Evolutionary conservation across 2,113 vertebrate genomes (phyloP).

Genomic region (Odontesthes bonariensis): DNA sequence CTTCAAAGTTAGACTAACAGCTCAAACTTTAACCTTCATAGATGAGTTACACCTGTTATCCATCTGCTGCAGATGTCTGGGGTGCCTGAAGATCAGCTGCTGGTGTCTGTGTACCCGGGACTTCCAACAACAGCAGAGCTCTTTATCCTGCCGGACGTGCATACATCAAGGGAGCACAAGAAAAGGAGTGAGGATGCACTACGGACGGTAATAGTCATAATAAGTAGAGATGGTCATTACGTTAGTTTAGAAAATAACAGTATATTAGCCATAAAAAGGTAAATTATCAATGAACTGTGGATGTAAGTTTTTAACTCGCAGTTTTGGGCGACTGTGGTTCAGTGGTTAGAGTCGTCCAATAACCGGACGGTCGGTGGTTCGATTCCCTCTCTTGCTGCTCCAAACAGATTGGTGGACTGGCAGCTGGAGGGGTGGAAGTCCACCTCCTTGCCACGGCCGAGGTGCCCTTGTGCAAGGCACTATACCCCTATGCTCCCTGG

Average conservation of each 20-base stretch:
- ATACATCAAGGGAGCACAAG: slow-evolving; percentile 79
- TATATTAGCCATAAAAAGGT: too few species aligned
- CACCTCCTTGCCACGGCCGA: too few species aligned
- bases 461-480: too few species aligned
- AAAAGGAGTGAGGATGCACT: slow-evolving; percentile 86
- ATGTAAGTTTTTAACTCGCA: too few species aligned
- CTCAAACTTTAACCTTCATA: background rate
- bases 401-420: too few species aligned
- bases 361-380: too few species aligned
- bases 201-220: slow-evolving; percentile 83
- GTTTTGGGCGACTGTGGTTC: too few species aligned
- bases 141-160: slow-evolving; percentile 88
- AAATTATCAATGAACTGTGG: too few species aligned
- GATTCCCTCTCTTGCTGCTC: too few species aligned
- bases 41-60: slow-evolving; percentile 2
- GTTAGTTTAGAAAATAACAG: background rate
- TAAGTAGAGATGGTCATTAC: background rate
- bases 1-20: slow-evolving; percentile 5
- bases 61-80: slow-evolving; percentile 86
- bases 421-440: too few species aligned
- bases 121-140: slow-evolving; percentile 94
- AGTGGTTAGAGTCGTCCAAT: too few species aligned
- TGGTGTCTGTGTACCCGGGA: slow-evolving; percentile 91
- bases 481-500: too few species aligned
- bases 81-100: slow-evolving; percentile 88